A percentile compares a stretch with the other conserved stretches of the same genome.
Evolutionary conservation across 2,888 invertebrate genomes (phyloP).

Genomic region (Apotomis capreana): DNA sequence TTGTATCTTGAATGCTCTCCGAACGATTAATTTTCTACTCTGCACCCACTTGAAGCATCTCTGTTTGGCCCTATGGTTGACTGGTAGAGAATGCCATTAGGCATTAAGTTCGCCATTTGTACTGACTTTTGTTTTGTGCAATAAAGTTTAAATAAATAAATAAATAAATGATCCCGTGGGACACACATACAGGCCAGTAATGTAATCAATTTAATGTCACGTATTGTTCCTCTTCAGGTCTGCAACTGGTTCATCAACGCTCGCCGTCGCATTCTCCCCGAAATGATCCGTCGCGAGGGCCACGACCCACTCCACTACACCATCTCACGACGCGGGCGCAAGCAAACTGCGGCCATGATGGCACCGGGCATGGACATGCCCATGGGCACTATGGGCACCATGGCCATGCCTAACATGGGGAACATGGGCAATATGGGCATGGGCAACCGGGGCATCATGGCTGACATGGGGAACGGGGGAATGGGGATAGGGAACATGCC

Average conservation of each 20-base stretch:
- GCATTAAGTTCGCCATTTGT: too few relatives aligned
- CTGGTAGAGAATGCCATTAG: too few relatives aligned
- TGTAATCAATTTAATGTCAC: too few relatives aligned
- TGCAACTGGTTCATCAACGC: slow-evolving; percentile 99
- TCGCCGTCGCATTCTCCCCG: slow-evolving; percentile 93
- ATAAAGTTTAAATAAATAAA: too few relatives aligned
- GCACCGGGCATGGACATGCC: slow-evolving; percentile 42
- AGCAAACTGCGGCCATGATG: slow-evolving; percentile 76
- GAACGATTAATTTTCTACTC: too few relatives aligned
- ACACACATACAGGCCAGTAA: too few relatives aligned
- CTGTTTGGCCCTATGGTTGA: too few relatives aligned
- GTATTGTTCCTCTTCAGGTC: slow-evolving; percentile 70
- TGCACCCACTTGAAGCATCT: too few relatives aligned
- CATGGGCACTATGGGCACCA: slow-evolving; percentile 48
- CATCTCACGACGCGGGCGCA: slow-evolving; percentile 93
- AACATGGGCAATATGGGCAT: slow-evolving; percentile 16
- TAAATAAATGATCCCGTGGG: too few relatives aligned
- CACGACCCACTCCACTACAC: slow-evolving; percentile 96
- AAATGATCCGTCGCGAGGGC: slow-evolving; percentile 96
- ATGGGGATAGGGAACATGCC: slow-evolving; percentile 47
- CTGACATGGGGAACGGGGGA: slow-evolving; percentile 28
- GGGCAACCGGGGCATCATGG: slow-evolving; percentile 57
- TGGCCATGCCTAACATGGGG: slow-evolving; percentile 31
- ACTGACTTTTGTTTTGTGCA: too few relatives aligned
- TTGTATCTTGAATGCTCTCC: too few relatives aligned